Conservation (phyloP, 2,797 vertebrate species). For the Schizothorax lantsangensis region DNA sequence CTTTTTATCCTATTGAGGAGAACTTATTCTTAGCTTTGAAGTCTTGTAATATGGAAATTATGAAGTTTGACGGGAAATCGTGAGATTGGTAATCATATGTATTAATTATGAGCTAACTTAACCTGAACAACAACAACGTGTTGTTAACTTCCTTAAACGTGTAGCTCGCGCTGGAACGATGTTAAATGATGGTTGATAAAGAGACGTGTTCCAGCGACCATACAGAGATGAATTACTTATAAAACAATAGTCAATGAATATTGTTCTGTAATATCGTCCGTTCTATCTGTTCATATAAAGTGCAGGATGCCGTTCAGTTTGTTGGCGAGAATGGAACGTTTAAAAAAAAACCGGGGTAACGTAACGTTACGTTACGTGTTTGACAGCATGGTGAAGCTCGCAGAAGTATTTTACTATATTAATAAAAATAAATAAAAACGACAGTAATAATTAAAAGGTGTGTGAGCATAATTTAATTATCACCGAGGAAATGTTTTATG, state of each 20-base stretch:
- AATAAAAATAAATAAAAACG: not conserved
- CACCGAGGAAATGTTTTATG: not conserved
- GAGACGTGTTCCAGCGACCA: not conserved
- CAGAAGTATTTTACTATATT: not conserved
- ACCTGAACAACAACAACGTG: not conserved
- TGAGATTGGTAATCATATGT: not conserved
- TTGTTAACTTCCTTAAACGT: constrained; percentile 23
- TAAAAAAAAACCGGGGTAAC: not conserved
- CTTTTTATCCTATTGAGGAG: not conserved
- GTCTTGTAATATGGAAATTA: no score
- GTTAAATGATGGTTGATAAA: not conserved
- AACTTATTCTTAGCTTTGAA: not conserved
- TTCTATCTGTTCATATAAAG: not conserved
- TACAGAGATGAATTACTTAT: no score
- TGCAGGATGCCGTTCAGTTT: not conserved
- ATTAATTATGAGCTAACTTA: no score
- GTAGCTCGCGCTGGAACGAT: not conserved
- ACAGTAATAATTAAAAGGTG: not conserved
- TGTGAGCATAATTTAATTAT: not conserved
- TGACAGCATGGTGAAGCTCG: not conserved
- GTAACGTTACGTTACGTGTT: not conserved
- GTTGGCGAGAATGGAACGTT: not conserved
- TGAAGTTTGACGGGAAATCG: not conserved
- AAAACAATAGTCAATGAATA: not conserved
- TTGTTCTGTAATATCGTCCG: no score